Evolutionary conservation across 1,140 invertebrate genomes (phyloP).

Genomic region (Rhynchophorus ferrugineus): DNA sequence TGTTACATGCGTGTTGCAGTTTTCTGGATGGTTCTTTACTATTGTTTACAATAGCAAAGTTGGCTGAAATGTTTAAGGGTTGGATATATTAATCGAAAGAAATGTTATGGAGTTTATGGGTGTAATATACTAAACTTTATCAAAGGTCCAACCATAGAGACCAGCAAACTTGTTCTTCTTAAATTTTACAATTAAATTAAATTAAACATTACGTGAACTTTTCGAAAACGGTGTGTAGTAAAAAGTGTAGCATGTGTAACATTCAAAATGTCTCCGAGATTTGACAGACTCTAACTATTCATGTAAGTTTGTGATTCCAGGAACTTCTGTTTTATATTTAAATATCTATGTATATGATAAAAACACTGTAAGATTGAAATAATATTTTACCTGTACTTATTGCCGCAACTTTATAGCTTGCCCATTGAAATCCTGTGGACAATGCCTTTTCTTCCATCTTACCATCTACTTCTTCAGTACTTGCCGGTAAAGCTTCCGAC

Average conservation of each 20-base stretch:
- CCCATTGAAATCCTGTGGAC: background rate
- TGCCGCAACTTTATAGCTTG: conserved; percentile 5
- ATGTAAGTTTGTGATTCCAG: too few species aligned
- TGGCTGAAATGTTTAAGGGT: too few species aligned
- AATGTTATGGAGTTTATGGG: too few species aligned
- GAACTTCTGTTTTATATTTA: too few species aligned
- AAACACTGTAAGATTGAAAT: background rate
- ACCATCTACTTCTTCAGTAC: background rate
- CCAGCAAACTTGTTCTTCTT: too few species aligned
- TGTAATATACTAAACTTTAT: too few species aligned
- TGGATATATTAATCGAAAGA: too few species aligned
- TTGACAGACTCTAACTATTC: too few species aligned
- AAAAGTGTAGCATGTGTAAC: background rate
- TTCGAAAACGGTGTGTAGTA: background rate
- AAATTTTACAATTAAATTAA: background rate
- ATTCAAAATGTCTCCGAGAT: background rate
- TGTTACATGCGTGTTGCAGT: too few species aligned
- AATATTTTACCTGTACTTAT: conserved; percentile 4
- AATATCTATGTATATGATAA: background rate
- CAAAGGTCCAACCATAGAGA: too few species aligned
- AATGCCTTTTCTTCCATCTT: background rate
- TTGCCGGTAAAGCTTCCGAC: background rate
- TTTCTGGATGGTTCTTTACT: too few species aligned
- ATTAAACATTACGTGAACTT: background rate
- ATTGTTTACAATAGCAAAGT: too few species aligned